Evolutionary conservation across 2,888 invertebrate species (phyloP).

Genomic region (Branchinecta sandiegonensis): DNA sequence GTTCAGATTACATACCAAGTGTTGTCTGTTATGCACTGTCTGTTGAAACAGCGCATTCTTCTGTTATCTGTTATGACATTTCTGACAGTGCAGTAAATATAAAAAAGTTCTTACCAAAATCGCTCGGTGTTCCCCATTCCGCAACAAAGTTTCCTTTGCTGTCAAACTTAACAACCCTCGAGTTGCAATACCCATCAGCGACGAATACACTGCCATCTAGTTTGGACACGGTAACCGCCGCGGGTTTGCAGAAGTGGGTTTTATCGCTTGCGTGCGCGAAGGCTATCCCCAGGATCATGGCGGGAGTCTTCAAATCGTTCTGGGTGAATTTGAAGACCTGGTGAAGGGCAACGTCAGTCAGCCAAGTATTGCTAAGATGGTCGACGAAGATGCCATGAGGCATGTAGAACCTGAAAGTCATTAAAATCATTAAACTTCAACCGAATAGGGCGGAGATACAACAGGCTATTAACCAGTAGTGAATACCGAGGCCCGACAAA

Average conservation of each 20-base stretch:
- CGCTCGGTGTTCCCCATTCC: slow-evolving; percentile 31
- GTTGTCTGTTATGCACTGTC: too few species aligned
- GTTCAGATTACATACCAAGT: too few species aligned
- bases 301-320: slow-evolving; percentile 26
- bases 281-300: slow-evolving; percentile 36
- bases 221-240: slow-evolving; percentile 39
- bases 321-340: slow-evolving; percentile 35
- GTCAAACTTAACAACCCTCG: slow-evolving; percentile 38
- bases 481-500: too few species aligned
- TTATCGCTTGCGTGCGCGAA: slow-evolving; percentile 38
- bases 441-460: too few species aligned
- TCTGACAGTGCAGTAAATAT: too few species aligned
- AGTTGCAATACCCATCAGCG: slow-evolving; percentile 42
- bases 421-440: background rate
- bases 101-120: background rate
- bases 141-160: slow-evolving; percentile 36
- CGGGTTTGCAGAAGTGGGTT: slow-evolving; percentile 41
- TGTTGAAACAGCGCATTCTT: too few species aligned
- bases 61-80: too few species aligned
- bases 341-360: slow-evolving; percentile 44
- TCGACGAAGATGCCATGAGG: slow-evolving; percentile 44
- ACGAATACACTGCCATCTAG: slow-evolving; percentile 38
- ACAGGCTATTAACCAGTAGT: too few species aligned
- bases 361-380: slow-evolving; percentile 38
- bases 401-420: slow-evolving; percentile 36